phyloP scores from a whole-genome alignment of 2,888 invertebrate species.

The Eurytoma adleriae region DNA sequence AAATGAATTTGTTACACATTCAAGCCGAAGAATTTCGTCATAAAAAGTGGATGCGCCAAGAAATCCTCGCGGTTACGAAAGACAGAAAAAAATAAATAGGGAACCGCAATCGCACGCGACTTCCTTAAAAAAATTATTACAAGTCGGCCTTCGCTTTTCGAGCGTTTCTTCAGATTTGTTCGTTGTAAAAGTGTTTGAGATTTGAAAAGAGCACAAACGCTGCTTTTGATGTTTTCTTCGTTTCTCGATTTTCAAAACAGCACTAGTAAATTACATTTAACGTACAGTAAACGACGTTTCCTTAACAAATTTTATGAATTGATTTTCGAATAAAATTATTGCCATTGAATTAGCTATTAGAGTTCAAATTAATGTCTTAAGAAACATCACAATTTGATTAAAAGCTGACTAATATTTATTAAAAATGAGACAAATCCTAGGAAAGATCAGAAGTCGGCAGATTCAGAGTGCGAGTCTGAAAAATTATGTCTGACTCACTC shows the following conservation, averaged over 20 bases:
- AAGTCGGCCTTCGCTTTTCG: conserved; percentile 41
- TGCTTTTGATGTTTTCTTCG: conserved; percentile 27
- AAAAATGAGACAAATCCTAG: conserved; percentile 9
- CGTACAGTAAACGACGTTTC: neutral
- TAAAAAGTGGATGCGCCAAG: conserved; percentile 30
- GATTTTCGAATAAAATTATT: neutral
- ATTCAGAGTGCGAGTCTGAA: conserved; percentile 17
- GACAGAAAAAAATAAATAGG: conserved; percentile 41
- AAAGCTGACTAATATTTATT: neutral
- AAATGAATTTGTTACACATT: conserved; percentile 4
- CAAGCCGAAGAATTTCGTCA: conserved; percentile 25
- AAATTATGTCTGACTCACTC: conserved; percentile 61
- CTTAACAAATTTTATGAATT: neutral
- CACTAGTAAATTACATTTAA: neutral
- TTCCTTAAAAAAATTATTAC: conserved; percentile 27
- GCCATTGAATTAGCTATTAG: too few species aligned
- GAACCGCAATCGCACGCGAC: conserved; percentile 43
- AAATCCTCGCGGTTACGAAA: conserved; percentile 41
- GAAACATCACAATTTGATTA: neutral
- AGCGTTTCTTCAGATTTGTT: conserved; percentile 47
- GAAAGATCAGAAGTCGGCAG: conserved; percentile 1
- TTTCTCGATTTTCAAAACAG: neutral
- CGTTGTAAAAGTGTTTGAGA: conserved; percentile 12
- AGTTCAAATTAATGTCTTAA: too few species aligned
- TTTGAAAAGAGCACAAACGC: conserved; percentile 9